A percentile compares a stretch with the other conserved stretches of the same genome.
Evolutionary conservation across 2,888 invertebrate species (phyloP).

Genomic region (Myathropa florea): DNA sequence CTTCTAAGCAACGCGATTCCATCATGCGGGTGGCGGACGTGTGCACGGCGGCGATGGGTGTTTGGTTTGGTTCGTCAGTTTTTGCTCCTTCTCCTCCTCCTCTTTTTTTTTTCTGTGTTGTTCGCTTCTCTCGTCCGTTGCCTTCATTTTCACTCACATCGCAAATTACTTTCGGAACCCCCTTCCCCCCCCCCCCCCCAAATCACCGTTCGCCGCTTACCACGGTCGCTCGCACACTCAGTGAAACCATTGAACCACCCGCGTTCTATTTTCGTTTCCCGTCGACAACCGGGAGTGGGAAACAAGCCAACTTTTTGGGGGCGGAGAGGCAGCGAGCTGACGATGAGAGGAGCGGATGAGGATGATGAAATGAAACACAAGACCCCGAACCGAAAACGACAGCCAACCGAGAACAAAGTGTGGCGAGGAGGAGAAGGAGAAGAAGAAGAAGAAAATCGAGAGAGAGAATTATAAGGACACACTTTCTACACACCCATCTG

Average conservation of each 20-base stretch:
- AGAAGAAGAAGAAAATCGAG: conserved; percentile 34
- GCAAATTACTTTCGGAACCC: conserved; percentile 65
- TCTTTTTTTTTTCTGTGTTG: neutral
- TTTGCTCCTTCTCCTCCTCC: conserved; percentile 2
- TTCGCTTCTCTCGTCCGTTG: conserved; percentile 49
- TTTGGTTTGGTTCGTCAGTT: conserved; percentile 28
- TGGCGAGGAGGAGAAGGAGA: neutral
- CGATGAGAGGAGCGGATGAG: conserved; percentile 27
- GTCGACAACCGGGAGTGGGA: conserved; percentile 23
- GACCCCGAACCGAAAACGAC: conserved; percentile 30
- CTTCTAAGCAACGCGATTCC: conserved; percentile 67
- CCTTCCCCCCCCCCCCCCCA: neutral
- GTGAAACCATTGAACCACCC: conserved; percentile 39
- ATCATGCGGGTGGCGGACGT: conserved; percentile 64
- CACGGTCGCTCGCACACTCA: neutral
- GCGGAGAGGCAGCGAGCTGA: conserved; percentile 13
- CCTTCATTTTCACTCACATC: conserved; percentile 66
- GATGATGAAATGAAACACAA: conserved; percentile 66
- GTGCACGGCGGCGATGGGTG: conserved; percentile 51
- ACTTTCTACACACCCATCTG: conserved; percentile 31
- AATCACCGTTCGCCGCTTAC: no score
- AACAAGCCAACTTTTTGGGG: conserved; percentile 37
- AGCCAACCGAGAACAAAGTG: neutral
- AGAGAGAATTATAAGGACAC: conserved; percentile 54
- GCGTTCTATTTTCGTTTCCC: conserved; percentile 54